Evolutionary conservation across 2,888 invertebrate genomes (phyloP), one percentile per base, ranked within the genome.

Genomic region (Sclerodermus sp.): DNA sequence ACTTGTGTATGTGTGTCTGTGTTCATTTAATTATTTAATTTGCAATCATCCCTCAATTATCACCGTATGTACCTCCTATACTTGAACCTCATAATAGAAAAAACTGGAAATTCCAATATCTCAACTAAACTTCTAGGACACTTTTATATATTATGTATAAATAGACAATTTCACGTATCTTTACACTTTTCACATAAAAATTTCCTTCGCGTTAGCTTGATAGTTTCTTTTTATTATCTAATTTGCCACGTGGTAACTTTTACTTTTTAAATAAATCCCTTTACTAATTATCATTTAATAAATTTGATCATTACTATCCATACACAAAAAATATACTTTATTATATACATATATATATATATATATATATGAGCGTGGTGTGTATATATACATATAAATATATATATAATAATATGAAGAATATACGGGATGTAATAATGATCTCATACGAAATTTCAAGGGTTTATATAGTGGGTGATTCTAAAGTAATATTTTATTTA

Each of bases 111-210:
- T 61, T 66, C 60, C 47, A 15, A 50, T 47, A 49, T 62, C 52
- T 58, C 49, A 49, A 54, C 51, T 12, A 49, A 59, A 53, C 52
- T 45, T 54, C 43, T 39, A 30, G 53, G 47, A 51, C 54, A 49
- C 39, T 56, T 66, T 57, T 60, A 61, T 62, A 55, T 57, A 51
- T 57, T 64, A 62, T 67, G 59, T 65, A 64, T 66, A 61, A 71
- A 71, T 66, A 68, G 67, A 66, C 52, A 58, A 62, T 66, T 61
- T 51, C 55, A 60, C 53, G 55, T 58, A 58, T 49, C 46, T 60
- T 53, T 54, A 58, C 42, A 29, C 4, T 34, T 34, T 59, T 51
- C 43, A 51, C 49, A 55, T 59, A 57, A 56, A 62, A 61, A 66
- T 67, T 67, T 62, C 45, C 52, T 53, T 52, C 53, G 50, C 49